Conservation (phyloP, 2,888 invertebrate species). For the Smittia sp. region DNA sequence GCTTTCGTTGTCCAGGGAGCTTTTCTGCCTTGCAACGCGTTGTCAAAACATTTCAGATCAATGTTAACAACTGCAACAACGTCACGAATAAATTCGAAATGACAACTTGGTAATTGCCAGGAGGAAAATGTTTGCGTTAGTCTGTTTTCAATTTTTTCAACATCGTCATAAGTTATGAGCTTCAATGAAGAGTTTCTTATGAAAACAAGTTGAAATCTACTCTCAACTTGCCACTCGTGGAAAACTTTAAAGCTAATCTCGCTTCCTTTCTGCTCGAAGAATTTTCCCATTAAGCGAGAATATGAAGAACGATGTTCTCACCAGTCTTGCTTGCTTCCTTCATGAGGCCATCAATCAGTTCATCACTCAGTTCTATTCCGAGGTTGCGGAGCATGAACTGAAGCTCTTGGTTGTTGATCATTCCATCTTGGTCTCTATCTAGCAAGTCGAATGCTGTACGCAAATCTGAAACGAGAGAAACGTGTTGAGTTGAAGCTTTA, state of each 20-base stretch:
- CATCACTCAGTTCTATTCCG: conserved; percentile 72
- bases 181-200: no score
- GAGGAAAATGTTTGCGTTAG: neutral
- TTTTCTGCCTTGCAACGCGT: no score
- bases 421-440: conserved; percentile 75
- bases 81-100: no score
- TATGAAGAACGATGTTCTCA: conserved; percentile 49
- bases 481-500: no score
- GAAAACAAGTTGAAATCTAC: no score
- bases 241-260: no score
- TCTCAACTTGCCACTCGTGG: no score
- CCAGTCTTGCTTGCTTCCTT: conserved; percentile 72
- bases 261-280: neutral
- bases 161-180: no score
- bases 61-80: no score
- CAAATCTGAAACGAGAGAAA: conserved; percentile 60
- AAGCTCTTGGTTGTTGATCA: conserved; percentile 70
- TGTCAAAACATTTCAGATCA: no score
- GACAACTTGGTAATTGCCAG: neutral
- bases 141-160: no score
- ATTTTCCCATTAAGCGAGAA: neutral
- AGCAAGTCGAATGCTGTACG: conserved; percentile 74
- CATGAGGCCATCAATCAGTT: conserved; percentile 70
- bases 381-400: conserved; percentile 76
- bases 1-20: no score